Conservation (phyloP, 1,140 invertebrate genomes). For the Thereuonema tuberculata region DNA sequence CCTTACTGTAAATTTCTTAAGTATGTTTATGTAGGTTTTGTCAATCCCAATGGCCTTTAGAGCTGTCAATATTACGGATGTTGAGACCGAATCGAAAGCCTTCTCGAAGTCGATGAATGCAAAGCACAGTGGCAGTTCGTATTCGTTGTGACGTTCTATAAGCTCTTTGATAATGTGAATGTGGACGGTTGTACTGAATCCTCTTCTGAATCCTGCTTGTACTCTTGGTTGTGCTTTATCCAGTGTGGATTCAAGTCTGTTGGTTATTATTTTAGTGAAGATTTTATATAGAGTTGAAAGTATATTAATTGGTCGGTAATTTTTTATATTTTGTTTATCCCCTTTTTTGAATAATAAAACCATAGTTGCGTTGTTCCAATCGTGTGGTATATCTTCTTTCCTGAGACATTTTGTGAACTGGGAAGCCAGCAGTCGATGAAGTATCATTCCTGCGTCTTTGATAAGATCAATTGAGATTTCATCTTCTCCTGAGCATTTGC, state of each 20-base stretch:
- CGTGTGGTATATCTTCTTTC: not conserved
- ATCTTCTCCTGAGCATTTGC: no score
- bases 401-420: not conserved
- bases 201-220: not conserved
- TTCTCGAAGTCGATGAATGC: not conserved
- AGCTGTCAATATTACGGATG: not conserved
- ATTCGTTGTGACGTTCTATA: not conserved
- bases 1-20: no score
- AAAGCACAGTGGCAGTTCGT: not conserved
- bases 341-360: not conserved
- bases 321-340: not conserved
- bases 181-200: not conserved
- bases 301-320: not conserved
- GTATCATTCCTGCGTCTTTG: not conserved
- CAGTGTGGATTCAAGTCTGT: not conserved
- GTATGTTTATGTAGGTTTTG: not conserved
- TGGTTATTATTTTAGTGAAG: not conserved
- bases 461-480: not conserved
- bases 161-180: not conserved
- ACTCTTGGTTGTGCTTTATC: not conserved
- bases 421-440: not conserved
- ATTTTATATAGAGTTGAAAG: not conserved
- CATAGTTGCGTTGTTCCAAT: not conserved
- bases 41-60: not conserved
- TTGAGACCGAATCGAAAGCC: not conserved